Evolutionary conservation across 2,113 vertebrate genomes (phyloP).

Genomic region (Chionomys nivalis): DNA sequence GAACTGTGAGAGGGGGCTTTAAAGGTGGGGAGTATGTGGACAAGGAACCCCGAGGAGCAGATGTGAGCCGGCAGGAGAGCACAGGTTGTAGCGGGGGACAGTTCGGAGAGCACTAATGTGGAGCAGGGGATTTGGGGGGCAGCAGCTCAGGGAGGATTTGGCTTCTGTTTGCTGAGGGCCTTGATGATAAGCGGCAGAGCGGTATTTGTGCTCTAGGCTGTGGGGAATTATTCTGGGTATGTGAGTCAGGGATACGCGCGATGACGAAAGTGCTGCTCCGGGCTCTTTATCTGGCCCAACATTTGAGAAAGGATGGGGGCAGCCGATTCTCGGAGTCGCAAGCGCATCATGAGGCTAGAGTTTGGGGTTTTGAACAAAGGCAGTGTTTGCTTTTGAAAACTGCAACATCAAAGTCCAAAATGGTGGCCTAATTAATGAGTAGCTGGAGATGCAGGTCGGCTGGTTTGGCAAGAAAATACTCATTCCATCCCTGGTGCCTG

Average conservation of each 20-base stretch:
- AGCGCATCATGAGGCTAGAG: not conserved
- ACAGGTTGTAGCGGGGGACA: not conserved
- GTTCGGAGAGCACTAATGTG: not conserved
- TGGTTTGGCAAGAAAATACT: not conserved
- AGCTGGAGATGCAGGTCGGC: not conserved
- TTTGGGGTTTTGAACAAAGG: not conserved
- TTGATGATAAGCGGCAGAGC: not conserved
- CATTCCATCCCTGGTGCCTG: not conserved
- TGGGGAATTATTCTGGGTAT: not conserved
- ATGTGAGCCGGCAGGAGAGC: not conserved
- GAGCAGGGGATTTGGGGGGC: not conserved
- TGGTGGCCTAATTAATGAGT: not conserved
- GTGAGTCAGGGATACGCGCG: slow-evolving; percentile 8
- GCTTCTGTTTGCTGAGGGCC: slow-evolving; percentile 23
- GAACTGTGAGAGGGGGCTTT: not conserved
- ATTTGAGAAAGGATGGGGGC: slow-evolving; percentile 7
- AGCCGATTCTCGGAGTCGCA: not conserved
- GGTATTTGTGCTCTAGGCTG: not conserved
- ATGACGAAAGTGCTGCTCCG: slow-evolving; percentile 8
- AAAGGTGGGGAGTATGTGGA: not conserved
- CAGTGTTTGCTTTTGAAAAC: slow-evolving; percentile 32
- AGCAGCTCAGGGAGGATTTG: not conserved
- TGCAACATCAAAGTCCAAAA: not conserved
- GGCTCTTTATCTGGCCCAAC: slow-evolving; percentile 45
- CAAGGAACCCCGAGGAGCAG: not conserved